Conservation (phyloP, 2,797 vertebrate genomes). For the Molothrus ater region DNA sequence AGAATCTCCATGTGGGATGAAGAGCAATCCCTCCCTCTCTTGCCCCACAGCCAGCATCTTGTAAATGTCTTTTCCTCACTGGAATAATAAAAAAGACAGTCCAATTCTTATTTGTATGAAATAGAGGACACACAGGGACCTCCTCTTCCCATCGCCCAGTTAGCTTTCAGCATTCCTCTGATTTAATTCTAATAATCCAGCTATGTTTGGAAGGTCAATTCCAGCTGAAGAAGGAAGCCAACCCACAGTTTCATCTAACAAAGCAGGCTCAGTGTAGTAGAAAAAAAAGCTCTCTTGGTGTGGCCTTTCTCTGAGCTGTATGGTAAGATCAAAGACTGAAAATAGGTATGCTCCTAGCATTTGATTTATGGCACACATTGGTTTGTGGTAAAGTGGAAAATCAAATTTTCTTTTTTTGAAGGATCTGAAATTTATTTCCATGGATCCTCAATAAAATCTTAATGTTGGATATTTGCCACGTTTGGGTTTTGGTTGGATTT, state of each 20-base stretch:
- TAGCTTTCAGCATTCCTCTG: not conserved
- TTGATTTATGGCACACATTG: not conserved
- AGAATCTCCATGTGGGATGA: not conserved
- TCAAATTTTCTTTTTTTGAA: not conserved
- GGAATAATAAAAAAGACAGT: not conserved
- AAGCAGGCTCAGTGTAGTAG: not conserved
- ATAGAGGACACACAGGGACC: not conserved
- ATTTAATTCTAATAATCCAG: not conserved
- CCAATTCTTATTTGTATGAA: not conserved
- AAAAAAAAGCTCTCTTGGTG: not conserved
- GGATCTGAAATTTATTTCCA: not conserved
- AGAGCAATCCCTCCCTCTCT: not conserved
- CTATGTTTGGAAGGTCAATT: not conserved
- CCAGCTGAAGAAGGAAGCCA: not conserved
- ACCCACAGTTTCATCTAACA: not conserved
- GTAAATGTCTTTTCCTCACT: not conserved
- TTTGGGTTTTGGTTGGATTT: not conserved
- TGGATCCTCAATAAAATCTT: not conserved
- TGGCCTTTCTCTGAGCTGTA: not conserved
- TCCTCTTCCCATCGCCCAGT: not conserved
- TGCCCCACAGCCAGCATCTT: not conserved
- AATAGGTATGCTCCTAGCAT: not conserved
- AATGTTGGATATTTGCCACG: not conserved
- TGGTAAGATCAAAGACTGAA: constrained; percentile 14
- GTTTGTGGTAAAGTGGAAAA: not conserved